Evolutionary conservation across 2,797 vertebrate genomes (phyloP).

Genomic region (Aplochiton taeniatus): DNA sequence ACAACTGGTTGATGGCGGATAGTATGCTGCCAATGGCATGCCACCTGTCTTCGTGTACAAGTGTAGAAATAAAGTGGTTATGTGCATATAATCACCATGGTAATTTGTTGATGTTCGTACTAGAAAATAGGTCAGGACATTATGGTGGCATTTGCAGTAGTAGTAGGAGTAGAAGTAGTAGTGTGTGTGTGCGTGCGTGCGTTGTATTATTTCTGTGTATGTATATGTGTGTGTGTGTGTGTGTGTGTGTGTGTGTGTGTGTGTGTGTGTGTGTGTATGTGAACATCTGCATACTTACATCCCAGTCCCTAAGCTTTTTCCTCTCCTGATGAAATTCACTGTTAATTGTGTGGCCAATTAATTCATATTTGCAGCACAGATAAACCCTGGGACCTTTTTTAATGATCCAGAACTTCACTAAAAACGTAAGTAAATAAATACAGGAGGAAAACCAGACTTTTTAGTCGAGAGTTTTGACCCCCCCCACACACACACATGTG

Average conservation of each 20-base stretch:
- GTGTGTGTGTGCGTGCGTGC: constrained; percentile 10
- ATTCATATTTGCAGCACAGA: constrained; percentile 55
- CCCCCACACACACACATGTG: constrained; percentile 7
- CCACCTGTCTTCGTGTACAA: too few relatives aligned
- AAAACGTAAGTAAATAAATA: constrained; percentile 53
- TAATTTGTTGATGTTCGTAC: constrained; percentile 50
- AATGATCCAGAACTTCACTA: constrained; percentile 56
- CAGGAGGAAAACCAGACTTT: constrained; percentile 26
- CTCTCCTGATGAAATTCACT: constrained; percentile 65
- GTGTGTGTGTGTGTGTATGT: too few relatives aligned
- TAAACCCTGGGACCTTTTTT: constrained; percentile 57
- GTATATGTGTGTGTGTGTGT: not conserved
- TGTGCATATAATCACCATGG: constrained; percentile 27
- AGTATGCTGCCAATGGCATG: too few relatives aligned
- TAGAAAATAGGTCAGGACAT: constrained; percentile 60
- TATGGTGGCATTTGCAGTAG: constrained; percentile 50
- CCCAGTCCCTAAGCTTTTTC: constrained; percentile 42
- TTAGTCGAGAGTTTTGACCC: not conserved
- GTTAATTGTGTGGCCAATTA: constrained; percentile 68
- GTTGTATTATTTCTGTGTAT: too few relatives aligned
- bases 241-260: too few relatives aligned
- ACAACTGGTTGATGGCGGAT: too few relatives aligned
- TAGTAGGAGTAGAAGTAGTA: too few relatives aligned
- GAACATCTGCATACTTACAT: not conserved
- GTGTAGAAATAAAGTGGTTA: constrained; percentile 24